Conservation (phyloP, 2,888 invertebrate genomes). For the Tillus elongatus region DNA sequence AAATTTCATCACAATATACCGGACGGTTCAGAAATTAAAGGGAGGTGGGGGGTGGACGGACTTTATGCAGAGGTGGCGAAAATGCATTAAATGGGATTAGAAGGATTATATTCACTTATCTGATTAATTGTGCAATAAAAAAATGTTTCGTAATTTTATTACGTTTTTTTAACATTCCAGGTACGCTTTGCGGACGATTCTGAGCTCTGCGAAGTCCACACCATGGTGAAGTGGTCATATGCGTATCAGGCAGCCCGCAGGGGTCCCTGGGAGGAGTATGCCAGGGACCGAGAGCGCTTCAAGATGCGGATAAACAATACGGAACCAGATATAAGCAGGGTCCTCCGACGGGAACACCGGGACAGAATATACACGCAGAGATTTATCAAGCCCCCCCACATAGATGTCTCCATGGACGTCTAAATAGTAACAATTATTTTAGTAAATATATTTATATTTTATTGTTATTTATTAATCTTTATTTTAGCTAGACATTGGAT, state of each 20-base stretch:
- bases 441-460: too few relatives aligned
- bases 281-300: conserved; percentile 46
- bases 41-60: too few relatives aligned
- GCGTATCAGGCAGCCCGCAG: conserved; percentile 48
- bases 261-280: conserved; percentile 50
- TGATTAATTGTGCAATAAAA: too few relatives aligned
- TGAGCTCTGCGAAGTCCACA: conserved; percentile 39
- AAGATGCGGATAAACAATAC: conserved; percentile 37
- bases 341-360: conserved; percentile 43
- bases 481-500: too few relatives aligned
- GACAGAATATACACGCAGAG: conserved; percentile 40
- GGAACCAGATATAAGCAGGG: conserved; percentile 36
- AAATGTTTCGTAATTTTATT: background rate
- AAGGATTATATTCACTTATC: background rate
- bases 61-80: background rate
- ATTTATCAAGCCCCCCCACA: too few relatives aligned
- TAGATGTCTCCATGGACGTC: too few relatives aligned
- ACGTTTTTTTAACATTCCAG: conserved; percentile 33
- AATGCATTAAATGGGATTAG: background rate
- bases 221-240: conserved; percentile 47
- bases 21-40: too few relatives aligned
- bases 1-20: too few relatives aligned
- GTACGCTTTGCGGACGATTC: conserved; percentile 45
- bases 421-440: too few relatives aligned
- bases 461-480: too few relatives aligned